Conservation (phyloP, 2,113 vertebrate species). For the Hylia prasina region DNA sequence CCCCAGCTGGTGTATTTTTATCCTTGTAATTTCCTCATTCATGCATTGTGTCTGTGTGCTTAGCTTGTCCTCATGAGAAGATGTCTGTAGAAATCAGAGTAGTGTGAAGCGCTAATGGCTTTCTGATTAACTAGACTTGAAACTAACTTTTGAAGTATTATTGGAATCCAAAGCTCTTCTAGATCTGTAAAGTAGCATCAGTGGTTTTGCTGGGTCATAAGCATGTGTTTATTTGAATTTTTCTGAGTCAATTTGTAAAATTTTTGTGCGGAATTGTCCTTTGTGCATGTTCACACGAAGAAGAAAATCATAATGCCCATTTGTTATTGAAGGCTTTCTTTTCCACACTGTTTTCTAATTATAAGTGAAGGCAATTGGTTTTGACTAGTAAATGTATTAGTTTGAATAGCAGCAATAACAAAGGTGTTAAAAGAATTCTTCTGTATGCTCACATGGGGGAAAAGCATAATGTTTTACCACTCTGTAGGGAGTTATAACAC, state of each 20-base stretch:
- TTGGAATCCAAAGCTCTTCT: background rate
- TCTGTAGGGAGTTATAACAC: conserved; percentile 9
- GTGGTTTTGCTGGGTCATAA: background rate
- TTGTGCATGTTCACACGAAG: background rate
- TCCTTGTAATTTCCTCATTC: background rate
- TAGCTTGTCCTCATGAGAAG: background rate
- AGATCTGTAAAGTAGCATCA: background rate
- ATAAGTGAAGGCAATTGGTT: background rate
- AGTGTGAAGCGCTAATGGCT: background rate
- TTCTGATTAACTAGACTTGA: background rate
- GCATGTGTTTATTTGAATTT: background rate
- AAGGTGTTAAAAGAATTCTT: conserved; percentile 26
- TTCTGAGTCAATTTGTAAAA: background rate
- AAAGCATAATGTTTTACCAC: conserved; percentile 15
- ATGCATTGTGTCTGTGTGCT: background rate
- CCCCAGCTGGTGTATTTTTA: background rate
- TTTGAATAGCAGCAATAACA: background rate
- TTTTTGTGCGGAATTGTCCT: background rate
- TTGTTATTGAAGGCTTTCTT: background rate
- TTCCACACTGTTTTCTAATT: background rate
- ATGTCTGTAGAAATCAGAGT: background rate
- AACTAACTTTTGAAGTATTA: background rate
- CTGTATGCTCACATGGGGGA: background rate
- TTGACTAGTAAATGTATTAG: background rate
- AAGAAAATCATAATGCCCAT: background rate